Percentiles rank a stretch among this genome's conserved stretches.
Conservation (phyloP, 1,140 invertebrate species). For the Neodiprion pinetum region DNA sequence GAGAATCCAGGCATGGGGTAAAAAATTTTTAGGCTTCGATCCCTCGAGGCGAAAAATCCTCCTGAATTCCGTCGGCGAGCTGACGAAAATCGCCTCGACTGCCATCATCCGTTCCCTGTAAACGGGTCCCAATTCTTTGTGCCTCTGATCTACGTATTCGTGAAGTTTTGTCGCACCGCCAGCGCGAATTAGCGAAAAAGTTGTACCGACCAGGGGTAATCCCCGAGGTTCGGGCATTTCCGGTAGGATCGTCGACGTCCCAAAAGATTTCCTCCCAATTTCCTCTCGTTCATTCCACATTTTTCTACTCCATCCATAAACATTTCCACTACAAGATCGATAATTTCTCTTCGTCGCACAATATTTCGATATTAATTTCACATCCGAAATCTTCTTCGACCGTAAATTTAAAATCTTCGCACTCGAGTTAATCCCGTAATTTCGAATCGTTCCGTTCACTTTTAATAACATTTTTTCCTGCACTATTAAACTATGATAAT, state of each 20-base stretch:
- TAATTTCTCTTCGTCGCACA: too few relatives aligned
- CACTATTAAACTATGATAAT: too few relatives aligned
- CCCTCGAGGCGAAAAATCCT: conserved; percentile 79
- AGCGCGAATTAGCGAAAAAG: conserved; percentile 45
- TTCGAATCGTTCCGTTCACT: too few relatives aligned
- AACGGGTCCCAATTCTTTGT: conserved; percentile 76
- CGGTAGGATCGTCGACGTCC: neutral
- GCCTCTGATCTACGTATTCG: conserved; percentile 75
- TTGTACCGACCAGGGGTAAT: conserved; percentile 53
- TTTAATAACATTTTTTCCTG: too few relatives aligned
- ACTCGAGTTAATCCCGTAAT: too few relatives aligned
- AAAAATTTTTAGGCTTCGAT: conserved; percentile 76
- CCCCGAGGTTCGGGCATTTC: conserved; percentile 53
- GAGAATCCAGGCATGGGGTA: conserved; percentile 82
- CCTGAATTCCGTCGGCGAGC: conserved; percentile 72
- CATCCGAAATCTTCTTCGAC: too few relatives aligned
- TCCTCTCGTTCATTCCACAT: too few relatives aligned
- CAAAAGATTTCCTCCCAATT: too few relatives aligned
- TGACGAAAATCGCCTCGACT: conserved; percentile 74
- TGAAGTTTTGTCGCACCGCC: conserved; percentile 65
- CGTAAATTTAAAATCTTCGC: too few relatives aligned
- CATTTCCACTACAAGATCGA: too few relatives aligned
- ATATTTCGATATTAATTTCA: too few relatives aligned
- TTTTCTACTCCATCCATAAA: too few relatives aligned
- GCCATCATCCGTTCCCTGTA: conserved; percentile 76